Evolutionary conservation across 2,113 vertebrate genomes (phyloP), one percentile per base, ranked within the genome.

Genomic region (Epinephelus fuscoguttatus): DNA sequence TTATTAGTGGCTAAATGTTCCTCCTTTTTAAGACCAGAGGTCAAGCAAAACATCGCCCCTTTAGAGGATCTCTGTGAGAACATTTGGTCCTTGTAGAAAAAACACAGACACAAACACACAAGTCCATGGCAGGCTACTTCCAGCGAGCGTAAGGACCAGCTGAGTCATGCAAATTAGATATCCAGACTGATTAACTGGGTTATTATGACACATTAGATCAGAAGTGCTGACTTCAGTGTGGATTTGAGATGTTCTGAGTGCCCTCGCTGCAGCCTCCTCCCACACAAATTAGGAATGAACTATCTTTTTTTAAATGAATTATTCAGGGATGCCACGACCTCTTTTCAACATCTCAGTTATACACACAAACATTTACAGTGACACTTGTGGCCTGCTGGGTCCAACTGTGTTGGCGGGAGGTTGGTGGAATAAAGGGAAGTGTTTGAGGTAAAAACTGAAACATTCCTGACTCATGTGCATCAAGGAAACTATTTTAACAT

Each of bases 171-270:
- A 45, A 21, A 76, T 76, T 25, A 49, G 49, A 78, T 55, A 42
- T 72, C 23, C 52, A 1, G 7, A 45, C 73, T 75, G 47, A 76
- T 82, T 53, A 81, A 73, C 67, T 23, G 55, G 50, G 64, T 85
- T 75, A 68, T 59, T 66, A 70, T 53, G 60, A 75, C 79, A 82
- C 70, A 21, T 66, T 14, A 62, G 40, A 30, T 25, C 70, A 37
- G 52, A 69, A 11, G 12, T 11, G 52, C 14, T 10, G 1, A 12
- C 60, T 13, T 61, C 52, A 25, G 37, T 23, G 40, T 49, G 21
- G 68, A 71, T 61, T 70, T 63, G 70, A 1, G 1, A 25, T 14
- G 47, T 12, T 19, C 69, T 10, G 17, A 19, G 70, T 60, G 61
- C 60, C 70, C 63, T 59, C 37, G 45, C 33, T 19, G 2, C 62